Conservation (phyloP, 1,140 invertebrate genomes). For the Aphelinus certus region DNA sequence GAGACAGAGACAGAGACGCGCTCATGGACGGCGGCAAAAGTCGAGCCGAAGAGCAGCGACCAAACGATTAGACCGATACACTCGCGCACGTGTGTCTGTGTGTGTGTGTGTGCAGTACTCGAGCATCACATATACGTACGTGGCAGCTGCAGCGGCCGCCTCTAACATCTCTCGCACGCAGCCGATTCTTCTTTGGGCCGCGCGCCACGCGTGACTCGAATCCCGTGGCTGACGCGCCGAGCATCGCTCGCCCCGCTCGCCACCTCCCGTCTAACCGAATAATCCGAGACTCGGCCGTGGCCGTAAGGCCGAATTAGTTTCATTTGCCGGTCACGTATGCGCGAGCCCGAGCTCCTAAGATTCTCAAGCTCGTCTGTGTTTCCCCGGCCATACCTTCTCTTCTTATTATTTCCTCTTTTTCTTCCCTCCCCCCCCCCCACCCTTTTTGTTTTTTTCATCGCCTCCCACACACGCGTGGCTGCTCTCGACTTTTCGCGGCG, state of each 20-base stretch:
- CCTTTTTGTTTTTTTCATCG: too few species aligned
- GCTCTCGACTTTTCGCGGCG: too few species aligned
- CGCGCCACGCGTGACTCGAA: conserved; percentile 13
- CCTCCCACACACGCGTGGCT: too few species aligned
- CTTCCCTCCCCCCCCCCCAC: too few species aligned
- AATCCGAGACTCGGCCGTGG: background rate
- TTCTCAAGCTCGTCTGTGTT: too few species aligned
- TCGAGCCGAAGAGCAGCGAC: conserved; percentile 6
- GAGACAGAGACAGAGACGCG: too few species aligned
- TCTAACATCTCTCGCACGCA: background rate
- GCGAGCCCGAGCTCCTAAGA: too few species aligned
- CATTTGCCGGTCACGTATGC: conserved; percentile 18
- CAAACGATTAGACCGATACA: conserved; percentile 39
- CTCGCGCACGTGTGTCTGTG: background rate
- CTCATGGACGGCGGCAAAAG: conserved; percentile 2
- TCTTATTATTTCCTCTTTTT: too few species aligned
- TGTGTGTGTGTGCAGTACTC: background rate
- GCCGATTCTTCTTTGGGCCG: background rate
- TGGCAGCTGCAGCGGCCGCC: too few species aligned
- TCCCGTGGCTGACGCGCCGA: background rate
- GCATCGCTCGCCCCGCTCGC: background rate
- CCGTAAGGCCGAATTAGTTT: conserved; percentile 9
- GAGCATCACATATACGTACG: too few species aligned
- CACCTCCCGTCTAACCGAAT: conserved; percentile 27
- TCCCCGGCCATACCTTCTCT: too few species aligned